These are phyloP conservation scores for Basileuterus tristriatus DNA, from an alignment of 2,797 vertebrate genomes.

Conservation along the genomic window DNA sequence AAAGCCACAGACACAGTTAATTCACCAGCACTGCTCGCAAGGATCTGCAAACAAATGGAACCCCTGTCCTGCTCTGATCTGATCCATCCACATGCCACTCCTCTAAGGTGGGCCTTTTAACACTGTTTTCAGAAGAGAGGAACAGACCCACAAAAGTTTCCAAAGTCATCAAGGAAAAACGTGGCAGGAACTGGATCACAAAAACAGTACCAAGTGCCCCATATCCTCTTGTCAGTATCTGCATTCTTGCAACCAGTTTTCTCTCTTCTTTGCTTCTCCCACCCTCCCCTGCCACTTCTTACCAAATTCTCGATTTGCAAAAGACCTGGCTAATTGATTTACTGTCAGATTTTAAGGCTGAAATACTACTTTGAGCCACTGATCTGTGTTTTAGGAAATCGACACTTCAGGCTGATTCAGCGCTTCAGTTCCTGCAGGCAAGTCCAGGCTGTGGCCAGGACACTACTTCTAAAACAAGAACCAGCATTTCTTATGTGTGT, in stretches of 20 bases:
- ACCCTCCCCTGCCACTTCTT: fast-evolving
- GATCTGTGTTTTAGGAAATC: neutral
- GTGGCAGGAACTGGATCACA: neutral
- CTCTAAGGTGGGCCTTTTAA: neutral
- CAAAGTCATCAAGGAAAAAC: neutral
- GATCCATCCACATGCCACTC: neutral
- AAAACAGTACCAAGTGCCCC: neutral
- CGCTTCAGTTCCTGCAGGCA: neutral
- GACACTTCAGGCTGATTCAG: neutral
- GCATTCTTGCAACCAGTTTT: neutral
- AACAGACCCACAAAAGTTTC: neutral
- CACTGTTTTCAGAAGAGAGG: neutral
- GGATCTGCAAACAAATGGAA: neutral
- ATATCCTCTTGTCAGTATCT: neutral
- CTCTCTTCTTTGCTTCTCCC: neutral
- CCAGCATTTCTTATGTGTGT: neutral
- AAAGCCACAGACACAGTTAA: neutral
- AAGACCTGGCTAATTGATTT: neutral
- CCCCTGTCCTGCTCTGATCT: neutral
- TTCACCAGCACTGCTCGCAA: neutral
- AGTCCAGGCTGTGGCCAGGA: neutral
- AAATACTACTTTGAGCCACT: neutral
- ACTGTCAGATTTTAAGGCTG: neutral
- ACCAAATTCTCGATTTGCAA: neutral
- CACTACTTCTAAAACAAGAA: neutral